phyloP scores from a whole-genome alignment of 2,797 vertebrate species.

The Nothura maculosa region DNA sequence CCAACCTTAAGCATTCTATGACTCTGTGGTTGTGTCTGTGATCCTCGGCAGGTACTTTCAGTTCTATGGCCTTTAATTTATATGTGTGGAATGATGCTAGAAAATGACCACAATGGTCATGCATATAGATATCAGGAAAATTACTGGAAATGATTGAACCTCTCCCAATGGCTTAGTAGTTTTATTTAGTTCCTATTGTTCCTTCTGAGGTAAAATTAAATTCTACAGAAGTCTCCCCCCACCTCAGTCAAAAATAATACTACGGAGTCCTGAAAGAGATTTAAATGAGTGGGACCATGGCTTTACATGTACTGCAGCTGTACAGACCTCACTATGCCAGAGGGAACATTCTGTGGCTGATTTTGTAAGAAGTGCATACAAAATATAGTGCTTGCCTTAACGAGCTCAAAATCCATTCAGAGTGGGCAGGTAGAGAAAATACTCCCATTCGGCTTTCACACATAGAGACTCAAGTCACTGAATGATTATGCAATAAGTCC shows the following conservation, averaged over 20 bases:
- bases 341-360: background rate
- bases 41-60: background rate
- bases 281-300: slow-evolving; percentile 26
- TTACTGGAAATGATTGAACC: background rate
- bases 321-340: background rate
- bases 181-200: slow-evolving; percentile 20
- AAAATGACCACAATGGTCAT: background rate
- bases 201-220: slow-evolving; percentile 33
- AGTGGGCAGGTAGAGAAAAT: background rate
- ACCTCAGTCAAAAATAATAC: background rate
- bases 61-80: background rate
- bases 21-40: background rate
- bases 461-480: background rate
- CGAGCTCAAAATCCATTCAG: background rate
- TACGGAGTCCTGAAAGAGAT: background rate
- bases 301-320: slow-evolving; percentile 8
- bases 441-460: background rate
- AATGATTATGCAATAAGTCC: background rate
- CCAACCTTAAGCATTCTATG: too few relatives aligned
- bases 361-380: slow-evolving; percentile 1
- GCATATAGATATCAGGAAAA: background rate
- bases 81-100: background rate
- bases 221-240: background rate
- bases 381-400: background rate
- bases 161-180: background rate